Evolutionary conservation across 2,797 vertebrate species (phyloP), one percentile per base, ranked within the genome.

Genomic region (Natrix natrix): DNA sequence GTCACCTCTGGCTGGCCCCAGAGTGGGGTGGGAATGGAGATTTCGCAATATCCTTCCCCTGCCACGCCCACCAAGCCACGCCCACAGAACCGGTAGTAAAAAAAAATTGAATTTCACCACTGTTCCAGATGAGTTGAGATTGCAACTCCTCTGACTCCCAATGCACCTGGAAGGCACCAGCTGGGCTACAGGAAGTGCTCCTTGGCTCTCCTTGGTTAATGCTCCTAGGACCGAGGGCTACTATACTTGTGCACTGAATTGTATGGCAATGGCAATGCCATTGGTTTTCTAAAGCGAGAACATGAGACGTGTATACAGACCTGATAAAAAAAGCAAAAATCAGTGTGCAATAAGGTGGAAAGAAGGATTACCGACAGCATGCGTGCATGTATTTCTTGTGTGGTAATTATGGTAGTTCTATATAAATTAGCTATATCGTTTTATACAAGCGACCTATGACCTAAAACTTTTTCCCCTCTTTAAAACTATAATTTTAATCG

Each of bases 401-500:
- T 96, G 95, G 37, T 48, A 83, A 24, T 97, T 96, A 97, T 94
- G 95, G 96, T 95, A 97, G 96, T 96, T 96, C 95, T 96, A 96
- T 96, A 98, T 97, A 98, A 98, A 97, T 98, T 97, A 98, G 97
- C 97, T 97, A 97, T 95, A 97, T 94, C 0, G 37, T 97, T 97
- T 97, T 97, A 98, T 97, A 97, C 96, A 97, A 97, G 96, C 97
- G 96, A 96, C 92, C 97, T 96, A 95, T 93, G 97, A 91, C 94
- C 97, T 93, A 95, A 96, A 95, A 96, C 95, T 95, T 94, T 96
- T 96, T 92, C 95, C 92, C 95, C 96, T 96, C 93, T 96, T 97
- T 97, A 97, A 95, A 96, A 96, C 95, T 97, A 96, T 97, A 96
- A 54, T 96, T 96, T 96, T 96, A 93, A 93, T 96, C 92, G 92